Conservation (phyloP, 2,888 invertebrate genomes). For the Agrotis exclamationis region DNA sequence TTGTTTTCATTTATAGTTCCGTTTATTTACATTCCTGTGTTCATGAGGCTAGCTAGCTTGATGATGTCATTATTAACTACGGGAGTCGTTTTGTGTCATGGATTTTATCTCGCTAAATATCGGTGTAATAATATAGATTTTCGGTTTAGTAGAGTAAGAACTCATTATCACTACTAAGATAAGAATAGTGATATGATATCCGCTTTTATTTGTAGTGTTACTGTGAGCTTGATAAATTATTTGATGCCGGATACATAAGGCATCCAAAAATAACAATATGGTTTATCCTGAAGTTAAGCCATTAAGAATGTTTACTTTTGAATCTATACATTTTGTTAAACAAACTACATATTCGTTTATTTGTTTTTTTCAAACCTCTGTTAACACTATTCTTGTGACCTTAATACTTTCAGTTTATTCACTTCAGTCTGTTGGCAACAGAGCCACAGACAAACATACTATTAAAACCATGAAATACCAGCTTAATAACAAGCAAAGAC, state of each 20-base stretch:
- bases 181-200: constrained; percentile 25
- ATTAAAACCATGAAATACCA: too few species aligned
- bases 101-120: constrained; percentile 19
- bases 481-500: too few species aligned
- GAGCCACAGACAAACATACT: background rate
- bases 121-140: background rate
- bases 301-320: constrained; percentile 6
- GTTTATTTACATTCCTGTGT: constrained; percentile 42
- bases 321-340: background rate
- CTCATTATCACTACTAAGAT: background rate
- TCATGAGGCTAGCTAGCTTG: constrained; percentile 47
- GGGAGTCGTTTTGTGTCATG: constrained; percentile 49
- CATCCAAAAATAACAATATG: constrained; percentile 8
- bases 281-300: background rate
- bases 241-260: constrained; percentile 19
- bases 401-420: background rate
- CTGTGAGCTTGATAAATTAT: background rate
- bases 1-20: constrained; percentile 29
- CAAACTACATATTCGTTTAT: background rate
- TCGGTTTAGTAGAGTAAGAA: constrained; percentile 1
- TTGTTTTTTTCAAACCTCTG: constrained; percentile 6
- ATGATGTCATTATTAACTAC: constrained; percentile 79
- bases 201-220: constrained; percentile 34
- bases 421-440: background rate
- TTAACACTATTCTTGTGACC: background rate